Evolutionary conservation across 2,888 invertebrate species (phyloP).

Genomic region (Amiota minor): DNA sequence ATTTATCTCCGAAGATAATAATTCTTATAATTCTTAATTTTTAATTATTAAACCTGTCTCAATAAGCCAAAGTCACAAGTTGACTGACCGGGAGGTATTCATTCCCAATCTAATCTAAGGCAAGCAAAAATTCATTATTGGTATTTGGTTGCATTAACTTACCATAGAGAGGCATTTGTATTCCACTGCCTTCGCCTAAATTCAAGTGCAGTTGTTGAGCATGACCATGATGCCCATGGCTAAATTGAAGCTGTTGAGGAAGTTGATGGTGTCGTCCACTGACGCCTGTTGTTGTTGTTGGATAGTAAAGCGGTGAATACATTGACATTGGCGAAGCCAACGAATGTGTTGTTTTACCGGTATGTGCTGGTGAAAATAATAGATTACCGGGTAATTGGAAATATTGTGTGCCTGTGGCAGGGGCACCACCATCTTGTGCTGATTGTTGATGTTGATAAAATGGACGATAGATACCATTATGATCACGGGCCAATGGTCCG

Average conservation of each 20-base stretch:
- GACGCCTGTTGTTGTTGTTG: slow-evolving; percentile 8
- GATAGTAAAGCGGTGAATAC: slow-evolving; percentile 6
- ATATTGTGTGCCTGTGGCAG: slow-evolving; percentile 39
- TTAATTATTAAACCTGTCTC: too few relatives aligned
- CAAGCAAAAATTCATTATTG: slow-evolving; percentile 13
- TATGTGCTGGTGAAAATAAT: neutral
- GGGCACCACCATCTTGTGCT: slow-evolving; percentile 37
- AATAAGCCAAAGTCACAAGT: too few relatives aligned
- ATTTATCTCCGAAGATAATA: too few relatives aligned
- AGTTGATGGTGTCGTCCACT: slow-evolving; percentile 3
- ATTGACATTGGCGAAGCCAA: slow-evolving; percentile 35
- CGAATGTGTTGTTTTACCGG: slow-evolving; percentile 33
- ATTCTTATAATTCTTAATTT: too few relatives aligned
- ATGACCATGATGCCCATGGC: too few relatives aligned
- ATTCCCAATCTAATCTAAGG: too few relatives aligned
- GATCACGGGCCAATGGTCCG: slow-evolving; percentile 63
- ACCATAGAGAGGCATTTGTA: neutral
- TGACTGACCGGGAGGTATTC: too few relatives aligned
- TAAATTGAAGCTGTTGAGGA: slow-evolving; percentile 18
- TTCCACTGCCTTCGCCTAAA: too few relatives aligned
- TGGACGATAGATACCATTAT: slow-evolving; percentile 60
- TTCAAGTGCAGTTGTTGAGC: too few relatives aligned
- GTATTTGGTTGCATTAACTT: slow-evolving; percentile 1
- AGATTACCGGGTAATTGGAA: slow-evolving; percentile 13
- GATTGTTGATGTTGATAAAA: slow-evolving; percentile 50